A percentile compares a stretch with the other conserved stretches of the same genome.
Evolutionary conservation across 2,113 vertebrate species (phyloP).

Genomic region (Pristiophorus japonicus): DNA sequence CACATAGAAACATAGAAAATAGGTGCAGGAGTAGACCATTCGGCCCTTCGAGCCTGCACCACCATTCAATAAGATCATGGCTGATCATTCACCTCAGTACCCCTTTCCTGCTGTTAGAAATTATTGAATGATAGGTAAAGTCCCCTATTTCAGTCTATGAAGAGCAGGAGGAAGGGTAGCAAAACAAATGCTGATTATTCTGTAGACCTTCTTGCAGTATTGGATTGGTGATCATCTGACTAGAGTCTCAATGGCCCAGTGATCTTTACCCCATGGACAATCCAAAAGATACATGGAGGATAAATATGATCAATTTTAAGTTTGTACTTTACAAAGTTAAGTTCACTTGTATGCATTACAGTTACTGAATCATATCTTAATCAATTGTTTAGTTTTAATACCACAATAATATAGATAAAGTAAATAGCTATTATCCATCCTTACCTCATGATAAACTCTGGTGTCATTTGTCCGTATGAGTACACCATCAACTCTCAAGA

Average conservation of each 20-base stretch:
- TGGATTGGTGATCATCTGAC: not conserved
- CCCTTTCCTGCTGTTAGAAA: too few relatives aligned
- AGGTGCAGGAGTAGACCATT: too few relatives aligned
- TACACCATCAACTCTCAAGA: conserved; percentile 88
- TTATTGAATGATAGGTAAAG: too few relatives aligned
- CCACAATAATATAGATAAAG: not conserved
- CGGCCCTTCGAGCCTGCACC: too few relatives aligned
- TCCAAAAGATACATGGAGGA: not conserved
- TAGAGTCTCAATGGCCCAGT: not conserved
- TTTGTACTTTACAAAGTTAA: not conserved
- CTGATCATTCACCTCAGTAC: too few relatives aligned
- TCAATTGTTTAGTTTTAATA: not conserved
- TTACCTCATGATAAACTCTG: conserved; percentile 83
- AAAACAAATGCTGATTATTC: not conserved
- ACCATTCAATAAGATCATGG: too few relatives aligned
- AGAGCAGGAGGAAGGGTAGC: not conserved
- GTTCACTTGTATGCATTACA: not conserved
- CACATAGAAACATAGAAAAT: too few relatives aligned
- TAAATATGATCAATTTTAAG: not conserved
- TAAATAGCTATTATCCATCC: conserved; percentile 18
- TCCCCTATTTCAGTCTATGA: too few relatives aligned
- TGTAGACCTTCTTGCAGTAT: not conserved
- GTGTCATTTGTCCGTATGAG: conserved; percentile 91
- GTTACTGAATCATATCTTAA: not conserved
- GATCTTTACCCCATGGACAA: not conserved